A percentile compares a stretch with the other conserved stretches of the same genome.
Evolutionary conservation across 2,888 invertebrate species (phyloP).

Genomic region (Acanthoscelides obtectus): DNA sequence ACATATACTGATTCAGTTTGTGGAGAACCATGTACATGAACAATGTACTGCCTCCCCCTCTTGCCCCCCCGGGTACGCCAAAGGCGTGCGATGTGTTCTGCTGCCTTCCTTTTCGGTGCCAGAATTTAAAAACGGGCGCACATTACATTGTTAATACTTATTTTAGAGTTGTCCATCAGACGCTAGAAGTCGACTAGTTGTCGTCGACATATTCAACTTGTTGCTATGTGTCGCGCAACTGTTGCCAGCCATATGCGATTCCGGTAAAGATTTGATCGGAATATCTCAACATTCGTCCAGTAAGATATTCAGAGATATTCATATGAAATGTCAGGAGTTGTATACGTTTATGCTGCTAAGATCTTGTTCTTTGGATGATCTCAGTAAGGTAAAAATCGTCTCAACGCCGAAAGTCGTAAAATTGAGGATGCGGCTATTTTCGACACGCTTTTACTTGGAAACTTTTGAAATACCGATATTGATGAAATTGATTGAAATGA

Average conservation of each 20-base stretch:
- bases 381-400: constrained; percentile 61
- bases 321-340: constrained; percentile 77
- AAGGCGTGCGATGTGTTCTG: no score
- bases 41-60: no score
- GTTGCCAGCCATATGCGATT: constrained; percentile 62
- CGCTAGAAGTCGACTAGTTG: constrained; percentile 55
- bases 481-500: no score
- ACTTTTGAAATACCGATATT: no score
- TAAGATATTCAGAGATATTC: constrained; percentile 73
- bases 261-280: constrained; percentile 60
- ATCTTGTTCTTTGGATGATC: constrained; percentile 68
- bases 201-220: constrained; percentile 72
- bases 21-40: no score
- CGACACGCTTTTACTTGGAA: no score
- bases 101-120: no score
- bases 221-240: constrained; percentile 71
- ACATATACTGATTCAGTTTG: no score
- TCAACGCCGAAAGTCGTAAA: no score
- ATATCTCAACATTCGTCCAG: constrained; percentile 55
- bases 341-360: constrained; percentile 69
- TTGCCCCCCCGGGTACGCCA: no score
- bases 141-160: constrained; percentile 5
- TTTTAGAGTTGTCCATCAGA: constrained; percentile 62
- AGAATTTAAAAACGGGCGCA: no score
- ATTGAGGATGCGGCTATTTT: no score